These are phyloP conservation scores for Eristalis tenax DNA, from an alignment of 2,888 invertebrate species.

Conservation along the genomic window DNA sequence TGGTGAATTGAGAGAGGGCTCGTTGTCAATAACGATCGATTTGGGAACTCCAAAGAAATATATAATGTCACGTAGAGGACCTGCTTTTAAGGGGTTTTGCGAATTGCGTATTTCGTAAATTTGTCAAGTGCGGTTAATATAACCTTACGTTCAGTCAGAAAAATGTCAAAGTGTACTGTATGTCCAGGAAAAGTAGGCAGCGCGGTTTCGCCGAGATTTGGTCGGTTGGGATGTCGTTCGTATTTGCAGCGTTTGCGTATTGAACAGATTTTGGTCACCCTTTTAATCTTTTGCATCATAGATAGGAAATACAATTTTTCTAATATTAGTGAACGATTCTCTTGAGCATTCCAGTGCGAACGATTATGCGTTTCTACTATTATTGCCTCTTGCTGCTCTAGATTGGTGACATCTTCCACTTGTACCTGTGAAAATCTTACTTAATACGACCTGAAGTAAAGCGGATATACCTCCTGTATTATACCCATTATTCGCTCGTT, in stretches of 20 bases:
- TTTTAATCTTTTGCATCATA: conserved; percentile 1
- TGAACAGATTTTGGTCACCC: too few relatives aligned
- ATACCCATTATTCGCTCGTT: neutral
- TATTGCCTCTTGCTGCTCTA: neutral
- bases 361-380: conserved; percentile 9
- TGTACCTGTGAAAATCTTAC: neutral
- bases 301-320: conserved; percentile 17
- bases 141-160: too few relatives aligned
- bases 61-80: conserved; percentile 12
- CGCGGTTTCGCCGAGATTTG: too few relatives aligned
- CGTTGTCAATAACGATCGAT: neutral
- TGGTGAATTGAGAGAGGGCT: too few relatives aligned
- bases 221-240: too few relatives aligned
- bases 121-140: conserved; percentile 25
- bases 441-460: neutral
- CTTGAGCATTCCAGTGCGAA: neutral
- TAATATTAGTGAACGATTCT: neutral
- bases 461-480: neutral
- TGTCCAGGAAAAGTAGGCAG: too few relatives aligned
- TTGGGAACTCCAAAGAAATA: conserved; percentile 18
- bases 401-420: too few relatives aligned
- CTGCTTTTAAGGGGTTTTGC: conserved; percentile 34
- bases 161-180: too few relatives aligned
- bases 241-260: too few relatives aligned
- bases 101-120: conserved; percentile 26